Base-by-base conservation (phyloP, 2,888 invertebrate genomes). In the Plebejus melissa region DNA sequence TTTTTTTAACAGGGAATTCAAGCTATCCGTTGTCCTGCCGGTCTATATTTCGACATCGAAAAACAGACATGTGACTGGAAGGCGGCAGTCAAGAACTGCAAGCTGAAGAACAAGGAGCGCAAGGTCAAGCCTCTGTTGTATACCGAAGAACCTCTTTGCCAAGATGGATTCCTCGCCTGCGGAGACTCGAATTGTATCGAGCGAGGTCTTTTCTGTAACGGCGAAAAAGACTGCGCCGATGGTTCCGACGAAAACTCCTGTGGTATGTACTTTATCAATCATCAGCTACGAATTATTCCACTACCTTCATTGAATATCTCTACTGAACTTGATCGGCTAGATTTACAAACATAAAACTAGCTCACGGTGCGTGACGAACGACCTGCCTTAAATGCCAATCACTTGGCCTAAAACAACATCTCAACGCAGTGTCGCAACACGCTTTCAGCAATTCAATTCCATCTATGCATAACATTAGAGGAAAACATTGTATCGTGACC, bases 31-130 rank as follows among this genome's bases (percentile, higher is more conserved):
- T 98, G 98, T 87, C 98, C 98, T 69, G 97, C 98, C 76, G 98
- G 98, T 90, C 94, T 98, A 82, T 98, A 95, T 91, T 98, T 98
- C 91, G 98, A 98, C 88, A 98, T 98, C 85, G 98, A 98, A 87
- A 98, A 98, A 89, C 98, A 98, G 91, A 98, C 98, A 2, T 98
- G 98, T 86, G 98, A 98, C 87, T 98, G 98, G 98, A 98, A 97
- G 88, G 97, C 96, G 79, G 95, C 98, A 2, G 98, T 98, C n/a
- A 97, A 97, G 89, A 98, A 98, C 90, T 98, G 98, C 94, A 97
- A 97, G 86, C 87, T 96, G 82, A 98, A 98, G 94, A 97, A 96
- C 90, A 98, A 98, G 88, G 98, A 97, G 87, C 96, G 97, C 79
- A 97, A 97, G 88, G 95, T 97, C 28, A 98, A 97, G 85, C 98